These are phyloP conservation scores for Prolemur simus DNA, from an alignment of 2,113 vertebrate genomes.

Conservation along the genomic window DNA sequence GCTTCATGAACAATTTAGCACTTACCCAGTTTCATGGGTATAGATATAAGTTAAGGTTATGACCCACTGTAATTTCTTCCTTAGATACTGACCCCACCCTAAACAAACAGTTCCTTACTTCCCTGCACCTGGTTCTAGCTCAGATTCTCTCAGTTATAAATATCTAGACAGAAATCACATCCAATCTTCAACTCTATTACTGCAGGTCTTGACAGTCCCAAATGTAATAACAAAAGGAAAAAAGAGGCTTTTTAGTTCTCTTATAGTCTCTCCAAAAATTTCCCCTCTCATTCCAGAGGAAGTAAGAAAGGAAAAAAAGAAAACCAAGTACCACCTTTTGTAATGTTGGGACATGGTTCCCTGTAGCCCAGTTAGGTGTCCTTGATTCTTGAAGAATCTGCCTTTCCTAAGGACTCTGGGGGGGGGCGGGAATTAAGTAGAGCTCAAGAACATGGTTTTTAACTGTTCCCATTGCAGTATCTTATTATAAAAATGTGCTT, in stretches of 20 bases:
- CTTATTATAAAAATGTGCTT: slow-evolving; percentile 45
- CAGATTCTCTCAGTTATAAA: not conserved
- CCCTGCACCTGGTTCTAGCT: not conserved
- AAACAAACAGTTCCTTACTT: not conserved
- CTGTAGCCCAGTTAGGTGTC: not conserved
- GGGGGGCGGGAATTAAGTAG: not conserved
- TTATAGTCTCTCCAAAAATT: not conserved
- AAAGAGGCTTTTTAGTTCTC: not conserved
- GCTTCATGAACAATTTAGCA: not conserved
- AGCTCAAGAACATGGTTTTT: not conserved
- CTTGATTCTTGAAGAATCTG: not conserved
- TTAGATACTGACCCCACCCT: not conserved
- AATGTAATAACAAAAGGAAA: not conserved
- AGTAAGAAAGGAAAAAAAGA: not conserved
- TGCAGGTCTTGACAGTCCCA: not conserved
- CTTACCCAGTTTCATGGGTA: not conserved
- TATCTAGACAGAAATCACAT: not conserved
- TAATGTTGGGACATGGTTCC: not conserved
- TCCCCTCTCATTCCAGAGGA: not conserved
- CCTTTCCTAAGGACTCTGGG: not conserved
- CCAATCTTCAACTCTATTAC: not conserved
- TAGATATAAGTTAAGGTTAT: not conserved
- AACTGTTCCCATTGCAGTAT: not conserved
- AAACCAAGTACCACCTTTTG: not conserved
- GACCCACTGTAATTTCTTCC: not conserved